phyloP scores from a whole-genome alignment of 2,113 vertebrate genomes.

The Pelecanus crispus region DNA sequence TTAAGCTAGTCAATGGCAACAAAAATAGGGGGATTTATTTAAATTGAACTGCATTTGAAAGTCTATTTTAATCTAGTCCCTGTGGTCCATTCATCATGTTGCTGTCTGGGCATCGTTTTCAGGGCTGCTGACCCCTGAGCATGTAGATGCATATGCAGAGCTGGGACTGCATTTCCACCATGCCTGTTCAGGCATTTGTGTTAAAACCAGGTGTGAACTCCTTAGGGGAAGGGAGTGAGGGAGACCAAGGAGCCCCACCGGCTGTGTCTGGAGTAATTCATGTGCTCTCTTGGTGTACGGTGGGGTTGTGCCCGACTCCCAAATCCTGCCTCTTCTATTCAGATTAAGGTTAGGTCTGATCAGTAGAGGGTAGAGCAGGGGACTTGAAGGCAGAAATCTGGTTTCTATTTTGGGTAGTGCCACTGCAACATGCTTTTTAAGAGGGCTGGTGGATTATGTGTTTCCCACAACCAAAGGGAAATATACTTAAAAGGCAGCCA shows the following conservation, averaged over 20 bases:
- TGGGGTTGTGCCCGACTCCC: neutral
- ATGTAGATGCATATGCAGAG: neutral
- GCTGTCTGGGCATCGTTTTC: neutral
- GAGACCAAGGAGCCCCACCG: neutral
- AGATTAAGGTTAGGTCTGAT: neutral
- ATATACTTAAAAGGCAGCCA: slow-evolving; percentile 36
- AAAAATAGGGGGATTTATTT: neutral
- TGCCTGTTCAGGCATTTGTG: neutral
- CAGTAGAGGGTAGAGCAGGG: neutral
- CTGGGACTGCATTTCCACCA: neutral
- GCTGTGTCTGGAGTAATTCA: neutral
- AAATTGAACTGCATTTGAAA: neutral
- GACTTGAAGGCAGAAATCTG: neutral
- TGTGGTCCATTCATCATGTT: neutral
- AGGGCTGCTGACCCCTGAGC: neutral
- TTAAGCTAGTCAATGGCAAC: neutral
- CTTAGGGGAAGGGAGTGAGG: neutral
- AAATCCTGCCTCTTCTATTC: neutral
- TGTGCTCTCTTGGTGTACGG: neutral
- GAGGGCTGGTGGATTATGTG: neutral
- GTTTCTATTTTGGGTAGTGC: neutral
- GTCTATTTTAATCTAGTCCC: neutral
- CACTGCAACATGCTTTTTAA: neutral
- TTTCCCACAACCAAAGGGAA: slow-evolving; percentile 50
- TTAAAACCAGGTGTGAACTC: neutral